Conservation (phyloP, 2,113 vertebrate species). For the Sturnira hondurensis region DNA sequence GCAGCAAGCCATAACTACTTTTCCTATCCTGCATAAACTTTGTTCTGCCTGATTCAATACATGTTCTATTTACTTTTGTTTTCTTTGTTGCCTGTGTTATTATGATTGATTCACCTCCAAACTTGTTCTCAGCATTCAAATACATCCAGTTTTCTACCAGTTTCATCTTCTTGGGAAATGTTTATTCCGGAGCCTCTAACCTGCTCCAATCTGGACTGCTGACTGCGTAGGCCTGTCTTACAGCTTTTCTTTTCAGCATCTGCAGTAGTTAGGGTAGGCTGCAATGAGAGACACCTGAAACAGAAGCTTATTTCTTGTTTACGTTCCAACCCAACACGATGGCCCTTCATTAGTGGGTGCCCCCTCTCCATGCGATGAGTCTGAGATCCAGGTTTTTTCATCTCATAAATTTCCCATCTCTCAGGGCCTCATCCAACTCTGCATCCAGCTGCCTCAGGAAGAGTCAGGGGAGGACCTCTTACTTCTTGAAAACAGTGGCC, state of each 20-base stretch:
- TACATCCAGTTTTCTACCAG: conserved; percentile 65
- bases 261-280: neutral
- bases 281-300: neutral
- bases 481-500: neutral
- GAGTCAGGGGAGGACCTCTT: neutral
- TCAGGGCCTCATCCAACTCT: neutral
- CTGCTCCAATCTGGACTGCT: neutral
- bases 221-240: neutral
- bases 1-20: neutral
- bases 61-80: conserved; percentile 62
- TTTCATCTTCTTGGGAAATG: conserved; percentile 46
- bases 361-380: neutral
- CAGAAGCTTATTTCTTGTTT: neutral
- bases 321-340: neutral
- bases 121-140: conserved; percentile 52
- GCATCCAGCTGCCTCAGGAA: accelerated
- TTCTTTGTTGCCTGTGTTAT: conserved; percentile 61
- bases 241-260: neutral
- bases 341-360: neutral
- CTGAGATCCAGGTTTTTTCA: neutral
- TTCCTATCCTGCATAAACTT: conserved; percentile 31
- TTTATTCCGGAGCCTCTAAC: conserved; percentile 8
- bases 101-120: conserved; percentile 61
- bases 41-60: neutral
- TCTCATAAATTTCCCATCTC: neutral